Conservation (phyloP, 2,797 vertebrate genomes). For the Bucorvus abyssinicus region DNA sequence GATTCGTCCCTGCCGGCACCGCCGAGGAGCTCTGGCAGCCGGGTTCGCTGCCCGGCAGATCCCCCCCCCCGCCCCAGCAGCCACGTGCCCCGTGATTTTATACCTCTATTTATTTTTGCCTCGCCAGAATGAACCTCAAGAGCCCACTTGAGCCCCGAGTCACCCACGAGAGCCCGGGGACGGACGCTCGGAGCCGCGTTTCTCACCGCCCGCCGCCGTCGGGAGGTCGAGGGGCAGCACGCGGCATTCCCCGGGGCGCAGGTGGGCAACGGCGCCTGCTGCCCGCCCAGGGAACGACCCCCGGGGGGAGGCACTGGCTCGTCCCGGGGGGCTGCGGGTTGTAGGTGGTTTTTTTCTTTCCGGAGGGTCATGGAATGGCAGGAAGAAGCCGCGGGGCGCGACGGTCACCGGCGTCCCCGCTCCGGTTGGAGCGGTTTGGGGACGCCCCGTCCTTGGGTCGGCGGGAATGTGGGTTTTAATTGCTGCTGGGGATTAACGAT, state of each 20-base stretch:
- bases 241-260: rapidly evolving
- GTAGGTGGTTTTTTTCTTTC: background rate
- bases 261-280: background rate
- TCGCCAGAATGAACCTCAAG: no score
- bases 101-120: no score
- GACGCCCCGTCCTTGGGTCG: background rate
- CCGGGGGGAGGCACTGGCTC: background rate
- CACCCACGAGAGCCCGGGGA: no score
- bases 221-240: background rate
- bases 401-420: rapidly evolving
- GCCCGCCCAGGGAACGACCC: background rate
- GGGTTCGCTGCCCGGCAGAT: no score
- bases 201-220: no score
- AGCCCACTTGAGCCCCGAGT: no score
- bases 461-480: no score
- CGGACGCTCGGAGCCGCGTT: no score
- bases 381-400: background rate
- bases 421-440: background rate
- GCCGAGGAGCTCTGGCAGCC: no score
- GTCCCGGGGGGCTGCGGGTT: background rate
- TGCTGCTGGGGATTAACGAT: no score
- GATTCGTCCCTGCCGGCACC: background rate
- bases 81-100: no score
- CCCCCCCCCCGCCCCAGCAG: background rate
- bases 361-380: background rate